Evolutionary conservation across 2,113 vertebrate genomes (phyloP).

Genomic region (Syngnathus scovelli): DNA sequence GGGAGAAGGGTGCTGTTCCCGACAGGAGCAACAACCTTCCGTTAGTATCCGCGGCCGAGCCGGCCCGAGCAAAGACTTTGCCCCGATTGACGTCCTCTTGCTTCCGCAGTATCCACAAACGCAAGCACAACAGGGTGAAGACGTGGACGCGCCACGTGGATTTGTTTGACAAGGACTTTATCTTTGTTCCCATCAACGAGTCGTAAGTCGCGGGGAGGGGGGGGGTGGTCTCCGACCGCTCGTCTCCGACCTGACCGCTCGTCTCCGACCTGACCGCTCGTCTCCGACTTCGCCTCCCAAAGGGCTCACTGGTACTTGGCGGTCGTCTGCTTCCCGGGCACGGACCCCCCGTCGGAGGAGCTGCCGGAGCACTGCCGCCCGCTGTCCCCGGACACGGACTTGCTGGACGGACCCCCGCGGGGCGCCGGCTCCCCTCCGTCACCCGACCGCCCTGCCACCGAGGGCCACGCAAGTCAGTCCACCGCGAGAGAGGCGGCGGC

Average conservation of each 20-base stretch:
- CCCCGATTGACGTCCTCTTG: background rate
- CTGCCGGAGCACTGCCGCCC: slow-evolving; percentile 69
- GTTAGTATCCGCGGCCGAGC: slow-evolving; percentile 69
- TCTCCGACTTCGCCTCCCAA: background rate
- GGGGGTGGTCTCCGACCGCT: too few species aligned
- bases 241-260: background rate
- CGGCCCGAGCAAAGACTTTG: background rate
- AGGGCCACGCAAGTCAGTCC: slow-evolving; percentile 56
- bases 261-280: background rate
- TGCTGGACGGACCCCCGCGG: slow-evolving; percentile 18
- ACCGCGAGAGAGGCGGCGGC: background rate
- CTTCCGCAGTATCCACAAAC: slow-evolving; percentile 84
- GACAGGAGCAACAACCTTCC: slow-evolving; percentile 85
- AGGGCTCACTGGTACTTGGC: slow-evolving; percentile 99
- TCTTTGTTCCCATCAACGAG: slow-evolving; percentile 98
- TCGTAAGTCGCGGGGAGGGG: slow-evolving; percentile 78
- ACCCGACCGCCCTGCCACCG: background rate
- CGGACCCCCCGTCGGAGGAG: slow-evolving; percentile 66
- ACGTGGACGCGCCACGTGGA: slow-evolving; percentile 98
- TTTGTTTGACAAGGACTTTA: slow-evolving; percentile 97
- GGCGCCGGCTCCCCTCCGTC: slow-evolving; percentile 40
- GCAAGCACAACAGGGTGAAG: slow-evolving; percentile 92
- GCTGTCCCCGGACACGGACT: slow-evolving; percentile 51
- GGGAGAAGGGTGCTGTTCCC: slow-evolving; percentile 79
- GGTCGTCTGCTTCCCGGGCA: slow-evolving; percentile 95